Evolutionary conservation across 2,797 vertebrate species (phyloP), one percentile per base, ranked within the genome.

Genomic region (Liparis tanakae): DNA sequence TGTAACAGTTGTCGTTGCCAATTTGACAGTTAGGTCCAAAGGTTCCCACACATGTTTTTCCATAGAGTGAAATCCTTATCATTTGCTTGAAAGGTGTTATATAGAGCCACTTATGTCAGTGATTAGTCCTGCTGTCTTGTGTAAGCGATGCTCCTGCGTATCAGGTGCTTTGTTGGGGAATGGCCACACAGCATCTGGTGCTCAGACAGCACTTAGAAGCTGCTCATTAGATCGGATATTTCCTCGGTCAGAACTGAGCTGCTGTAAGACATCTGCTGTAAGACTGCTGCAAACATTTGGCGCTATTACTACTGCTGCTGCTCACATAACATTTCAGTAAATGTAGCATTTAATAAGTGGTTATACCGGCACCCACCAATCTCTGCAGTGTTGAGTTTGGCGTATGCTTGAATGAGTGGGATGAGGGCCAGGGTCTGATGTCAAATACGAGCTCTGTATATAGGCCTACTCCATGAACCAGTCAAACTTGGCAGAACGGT

Each of bases 281-380:
- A 59, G 56, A 56, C 44, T 59, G 43, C 34, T 62, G 62, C 69
- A 61, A 61, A 64, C 69, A 67, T 65, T 51, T 43, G 18, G 46
- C 54, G 44, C 34, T 57, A 8, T 34, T 46, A 3, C 60, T 34
- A 10, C 46, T 39, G 39, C 70, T 61, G 48, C 55, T 43, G 51
- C 44, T 53, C 58, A 33, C 22, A 34, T 63, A 51, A 68, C 39
- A 51, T 41, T 48, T 64, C 33, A 64, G 57, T 57, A 53, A 60
- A 72, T 63, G 62, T 55, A 62, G 20, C 50, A 67, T 88, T 78
- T 72, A 76, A 67, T 73, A 63, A 51, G 66, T 50, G 18, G 30
- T 68, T 78, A 48, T 56, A 55, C 58, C 41, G 10, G 54, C 59
- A 63, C 13, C 43, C 39, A 59, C 50, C 62, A 55, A 56, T 62